Base-by-base conservation (phyloP, 2,797 vertebrate genomes). In the Nyctalus aviator region DNA sequence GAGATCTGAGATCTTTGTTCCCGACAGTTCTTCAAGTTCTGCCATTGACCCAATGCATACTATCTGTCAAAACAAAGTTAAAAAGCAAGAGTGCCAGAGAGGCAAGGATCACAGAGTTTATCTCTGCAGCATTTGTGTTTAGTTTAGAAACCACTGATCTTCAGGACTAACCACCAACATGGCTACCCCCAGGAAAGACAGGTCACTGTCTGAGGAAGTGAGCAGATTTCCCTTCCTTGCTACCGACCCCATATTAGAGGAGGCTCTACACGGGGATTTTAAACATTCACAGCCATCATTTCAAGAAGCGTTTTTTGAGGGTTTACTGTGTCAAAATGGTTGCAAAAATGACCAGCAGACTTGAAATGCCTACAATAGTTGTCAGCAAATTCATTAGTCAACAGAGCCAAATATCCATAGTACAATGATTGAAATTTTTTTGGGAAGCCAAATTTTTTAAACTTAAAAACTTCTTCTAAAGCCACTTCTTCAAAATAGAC, bases 31-130 rank as follows among this genome's bases (percentile, higher is more conserved):
- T 97, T 99, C 99, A 96, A 99, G 97, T 87, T 99, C 99, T 25
- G 98, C 98, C 48, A 99, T 37, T 46, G 99, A 99, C 17, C 99
- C 99, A 57, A 99, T 32, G 97, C 99, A 99, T 88, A 99, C 99
- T 69, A 99, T 98, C 99, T 99, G 97, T 30, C 85, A 95, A 85
- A 97, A 44, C 50, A 64, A 82, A 94, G 68, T 87, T 46, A 62
- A 90, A 71, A 27, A 46, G 7, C 18, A 85, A 30, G 41, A 84
- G 46, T 6, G 12, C 37, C 64, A 91, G 41, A 94, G 44, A 68
- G 17, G 1, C 30, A 84, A 41, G 57, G n/a, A 69, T 32, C 68
- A 62, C 4, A 85, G 30, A 76, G 30, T 72, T 81, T 27, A n/a
- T 23, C n/a, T 55, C 64, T 0, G 0, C 11, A n/a, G 11, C 11